Evolutionary conservation across 1,140 invertebrate genomes (phyloP).

Genomic region (Heliconius himera): DNA sequence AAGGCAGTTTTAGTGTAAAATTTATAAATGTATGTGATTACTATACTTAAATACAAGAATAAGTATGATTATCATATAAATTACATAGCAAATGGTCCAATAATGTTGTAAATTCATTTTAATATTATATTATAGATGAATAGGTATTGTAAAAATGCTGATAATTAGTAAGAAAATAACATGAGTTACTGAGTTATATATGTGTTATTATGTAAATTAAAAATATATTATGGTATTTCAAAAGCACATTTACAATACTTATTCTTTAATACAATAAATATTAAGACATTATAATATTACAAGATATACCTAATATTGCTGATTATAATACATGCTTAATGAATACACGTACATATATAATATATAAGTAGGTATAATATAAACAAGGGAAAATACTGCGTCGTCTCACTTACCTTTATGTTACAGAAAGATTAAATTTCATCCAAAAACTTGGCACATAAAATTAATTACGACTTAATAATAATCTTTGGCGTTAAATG

Average conservation of each 20-base stretch:
- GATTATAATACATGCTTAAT: constrained; percentile 25
- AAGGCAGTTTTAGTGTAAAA: constrained; percentile 13
- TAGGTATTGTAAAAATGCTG: neutral
- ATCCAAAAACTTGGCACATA: constrained; percentile 74
- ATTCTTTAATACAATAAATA: neutral
- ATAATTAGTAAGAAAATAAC: neutral
- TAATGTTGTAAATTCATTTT: constrained; percentile 37
- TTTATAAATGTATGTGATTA: constrained; percentile 11
- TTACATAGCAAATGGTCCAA: constrained; percentile 40
- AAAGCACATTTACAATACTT: neutral
- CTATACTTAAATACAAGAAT: neutral
- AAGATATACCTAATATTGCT: constrained; percentile 42
- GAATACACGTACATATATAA: constrained; percentile 14
- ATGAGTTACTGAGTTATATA: neutral
- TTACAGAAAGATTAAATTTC: constrained; percentile 47
- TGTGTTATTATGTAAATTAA: neutral
- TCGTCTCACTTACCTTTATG: constrained; percentile 41
- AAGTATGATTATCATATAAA: constrained; percentile 25
- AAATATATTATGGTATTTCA: neutral
- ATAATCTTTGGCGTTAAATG: constrained; percentile 54
- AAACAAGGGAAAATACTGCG: constrained; percentile 48
- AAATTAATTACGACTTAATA: constrained; percentile 45
- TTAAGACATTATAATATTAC: constrained; percentile 9
- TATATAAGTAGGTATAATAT: constrained; percentile 35
- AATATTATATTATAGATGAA: neutral